Base-by-base conservation (phyloP, 1,140 invertebrate species). In the Frieseomelitta varia region DNA sequence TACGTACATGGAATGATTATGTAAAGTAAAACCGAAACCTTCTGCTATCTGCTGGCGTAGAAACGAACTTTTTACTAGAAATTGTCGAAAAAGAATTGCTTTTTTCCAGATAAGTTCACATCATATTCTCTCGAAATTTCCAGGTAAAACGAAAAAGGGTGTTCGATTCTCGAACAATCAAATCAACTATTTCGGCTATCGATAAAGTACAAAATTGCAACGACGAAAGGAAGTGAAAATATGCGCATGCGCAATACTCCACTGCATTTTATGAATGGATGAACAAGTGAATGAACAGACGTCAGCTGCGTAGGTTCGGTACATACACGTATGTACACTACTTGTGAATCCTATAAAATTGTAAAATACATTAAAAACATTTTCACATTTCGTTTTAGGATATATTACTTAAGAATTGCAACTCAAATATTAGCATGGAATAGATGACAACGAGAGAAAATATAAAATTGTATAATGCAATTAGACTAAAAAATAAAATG, bases 281-380 rank as follows among this genome's bases (percentile, higher is more conserved):
- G 85, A 87, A 56, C 82, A 72, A 81, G 75, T 87, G 85, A 87
- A 87, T 87, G 85, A 87, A 87, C 83, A 78, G 27, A 76, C 80
- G 80, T 85, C 84, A 85, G 84, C 80, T 82, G 84, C 30, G 56
- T 85, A 78, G 72, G 79, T 83, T 76, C 71, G 84, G 53, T 85
- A 67, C 24, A 73, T 34, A 65, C 55, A 72, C 30, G 11, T 39
- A 67, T n/a, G 17, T 21, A 81, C 55, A 81, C 69, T 67, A 47
- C 27, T 78, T 75, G 34, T 39, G 67, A 73, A 58, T 51, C n/a
- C 34, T 10, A n/a, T 34, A 56, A 81, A 85, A 85, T 30, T 72
- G 30, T 51, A 53, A 15, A 12, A 47, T 56, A 47, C 27, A 30
- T 68, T 47, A 47, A 47, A 76, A 76, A 47, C 30, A n/a, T 14